Evolutionary conservation across 2,113 vertebrate species (phyloP).

Genomic region (Rafetus swinhoei): DNA sequence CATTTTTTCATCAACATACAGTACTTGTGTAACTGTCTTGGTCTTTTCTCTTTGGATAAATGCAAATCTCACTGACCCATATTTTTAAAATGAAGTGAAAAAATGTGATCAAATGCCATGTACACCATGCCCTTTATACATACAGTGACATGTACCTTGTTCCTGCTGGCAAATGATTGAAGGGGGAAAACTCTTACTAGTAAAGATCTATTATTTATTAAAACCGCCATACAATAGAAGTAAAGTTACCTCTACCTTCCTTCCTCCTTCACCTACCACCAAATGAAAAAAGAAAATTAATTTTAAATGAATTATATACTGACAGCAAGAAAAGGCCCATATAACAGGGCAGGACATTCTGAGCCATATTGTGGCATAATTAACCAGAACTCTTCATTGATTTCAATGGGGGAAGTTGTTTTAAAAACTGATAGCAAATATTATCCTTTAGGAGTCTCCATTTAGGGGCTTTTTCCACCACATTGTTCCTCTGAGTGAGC

Average conservation of each 20-base stretch:
- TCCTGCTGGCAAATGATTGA: background rate
- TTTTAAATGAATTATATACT: background rate
- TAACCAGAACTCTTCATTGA: background rate
- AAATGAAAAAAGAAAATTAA: background rate
- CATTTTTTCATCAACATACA: background rate
- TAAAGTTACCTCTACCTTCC: background rate
- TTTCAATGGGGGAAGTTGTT: background rate
- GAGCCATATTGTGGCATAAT: fast-evolving
- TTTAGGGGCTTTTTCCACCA: background rate
- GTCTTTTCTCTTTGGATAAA: background rate
- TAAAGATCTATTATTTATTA: fast-evolving
- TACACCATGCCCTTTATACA: background rate
- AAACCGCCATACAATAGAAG: background rate
- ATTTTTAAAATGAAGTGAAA: background rate
- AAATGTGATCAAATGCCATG: background rate
- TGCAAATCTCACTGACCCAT: slow-evolving; percentile 7
- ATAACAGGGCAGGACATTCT: fast-evolving
- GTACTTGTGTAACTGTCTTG: too few species aligned
- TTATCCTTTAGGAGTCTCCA: fast-evolving
- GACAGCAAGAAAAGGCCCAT: background rate
- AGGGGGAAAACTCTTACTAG: background rate
- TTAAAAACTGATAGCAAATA: background rate
- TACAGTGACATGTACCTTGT: background rate
- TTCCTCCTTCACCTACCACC: background rate
- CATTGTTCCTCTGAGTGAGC: background rate